phyloP scores from a whole-genome alignment of 2,113 vertebrate species.

The Actinemys pallida region DNA sequence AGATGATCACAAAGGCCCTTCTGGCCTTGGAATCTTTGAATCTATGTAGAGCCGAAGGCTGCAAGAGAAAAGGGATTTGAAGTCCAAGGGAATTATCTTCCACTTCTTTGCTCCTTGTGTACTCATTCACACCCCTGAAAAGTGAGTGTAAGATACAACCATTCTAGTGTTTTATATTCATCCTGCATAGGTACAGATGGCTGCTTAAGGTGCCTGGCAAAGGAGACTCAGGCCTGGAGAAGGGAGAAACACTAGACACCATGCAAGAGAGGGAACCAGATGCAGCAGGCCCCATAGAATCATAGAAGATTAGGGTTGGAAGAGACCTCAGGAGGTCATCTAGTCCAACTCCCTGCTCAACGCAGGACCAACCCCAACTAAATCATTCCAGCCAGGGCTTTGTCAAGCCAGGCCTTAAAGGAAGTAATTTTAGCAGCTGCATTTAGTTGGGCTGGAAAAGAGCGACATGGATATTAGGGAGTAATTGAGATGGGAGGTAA shows the following conservation, averaged over 20 bases:
- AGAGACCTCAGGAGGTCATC: too few relatives aligned
- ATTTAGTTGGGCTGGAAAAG: not conserved
- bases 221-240: not conserved
- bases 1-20: not conserved
- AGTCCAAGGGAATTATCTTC: not conserved
- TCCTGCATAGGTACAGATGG: not conserved
- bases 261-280: not conserved
- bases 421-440: not conserved
- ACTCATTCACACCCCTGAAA: not conserved
- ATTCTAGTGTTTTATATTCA: not conserved
- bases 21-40: not conserved
- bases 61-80: not conserved
- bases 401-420: not conserved
- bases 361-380: too few relatives aligned
- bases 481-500: constrained; percentile 37
- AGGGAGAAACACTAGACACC: not conserved
- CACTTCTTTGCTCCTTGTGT: not conserved
- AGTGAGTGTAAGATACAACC: not conserved
- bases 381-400: too few relatives aligned
- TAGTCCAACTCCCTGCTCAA: too few relatives aligned
- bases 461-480: not conserved
- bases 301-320: too few relatives aligned
- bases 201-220: not conserved
- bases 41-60: not conserved
- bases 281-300: not conserved